Evolutionary conservation across 1,140 invertebrate species (phyloP).

Genomic region (Scaptomyza graminum): DNA sequence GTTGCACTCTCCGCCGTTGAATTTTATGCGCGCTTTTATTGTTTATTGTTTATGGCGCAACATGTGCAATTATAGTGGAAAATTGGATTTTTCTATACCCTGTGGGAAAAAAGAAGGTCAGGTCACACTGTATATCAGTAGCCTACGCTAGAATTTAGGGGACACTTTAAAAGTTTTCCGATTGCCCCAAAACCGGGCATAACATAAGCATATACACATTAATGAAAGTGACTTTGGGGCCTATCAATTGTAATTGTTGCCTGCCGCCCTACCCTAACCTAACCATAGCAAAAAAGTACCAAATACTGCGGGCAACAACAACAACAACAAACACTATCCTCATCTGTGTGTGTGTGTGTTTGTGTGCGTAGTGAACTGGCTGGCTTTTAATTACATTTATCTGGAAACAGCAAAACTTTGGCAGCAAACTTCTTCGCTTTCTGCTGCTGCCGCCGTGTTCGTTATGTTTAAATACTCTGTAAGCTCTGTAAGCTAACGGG

Average conservation of each 20-base stretch:
- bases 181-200: slow-evolving; percentile 45
- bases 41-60: slow-evolving; percentile 78
- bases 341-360: slow-evolving; percentile 24
- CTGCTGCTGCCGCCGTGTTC: slow-evolving; percentile 21
- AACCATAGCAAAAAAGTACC: slow-evolving; percentile 23
- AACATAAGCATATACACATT: slow-evolving; percentile 52
- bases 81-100: slow-evolving; percentile 68
- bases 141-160: background rate
- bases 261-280: background rate
- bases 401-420: slow-evolving; percentile 64
- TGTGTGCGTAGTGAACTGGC: slow-evolving; percentile 32
- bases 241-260: slow-evolving; percentile 78
- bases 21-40: slow-evolving; percentile 76
- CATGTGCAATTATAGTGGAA: slow-evolving; percentile 78
- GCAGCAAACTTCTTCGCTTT: slow-evolving; percentile 52
- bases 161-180: slow-evolving; percentile 59
- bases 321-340: slow-evolving; percentile 55
- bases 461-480: slow-evolving; percentile 52
- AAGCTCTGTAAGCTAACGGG: background rate
- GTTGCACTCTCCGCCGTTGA: slow-evolving; percentile 70
- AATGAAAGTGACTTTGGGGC: slow-evolving; percentile 78
- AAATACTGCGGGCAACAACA: slow-evolving; percentile 75
- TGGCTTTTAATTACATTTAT: slow-evolving; percentile 80
- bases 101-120: slow-evolving; percentile 34
- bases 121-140: background rate